Evolutionary conservation across 1,140 invertebrate species (phyloP), one percentile per base, ranked within the genome.

Genomic region (Pemphigus obesinymphae): DNA sequence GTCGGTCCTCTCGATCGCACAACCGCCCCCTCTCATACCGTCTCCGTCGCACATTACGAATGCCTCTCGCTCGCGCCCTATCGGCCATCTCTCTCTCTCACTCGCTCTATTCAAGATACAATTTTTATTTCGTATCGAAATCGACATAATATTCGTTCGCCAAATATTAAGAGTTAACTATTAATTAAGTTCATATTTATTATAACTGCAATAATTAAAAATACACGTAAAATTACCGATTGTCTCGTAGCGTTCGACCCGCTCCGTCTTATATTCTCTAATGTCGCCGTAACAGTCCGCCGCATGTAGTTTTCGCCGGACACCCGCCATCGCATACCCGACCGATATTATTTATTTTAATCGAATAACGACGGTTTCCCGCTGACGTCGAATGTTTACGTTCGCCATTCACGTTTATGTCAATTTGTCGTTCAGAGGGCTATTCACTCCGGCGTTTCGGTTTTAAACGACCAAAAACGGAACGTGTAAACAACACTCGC

Each of bases 101-200:
- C 50, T 45, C 55, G 11, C 15, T 40, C 55, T 43, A 61, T 29
- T 17, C 55, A 17, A 58, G 75, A 78, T 78, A 78, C 53, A 43
- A 78, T 78, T 78, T 61, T 78, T 61, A 43, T 43, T 78, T 78
- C 26, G 23, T 43, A 78, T 61, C 73, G 50, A 76, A 58, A 70
- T 23, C 5, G n/a, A 8, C 20, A 3, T 15, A 50, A 48, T 50
- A 68, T 78, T 78, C 50, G 50, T 43, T 43, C 75, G 15, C 53
- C 5, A 43, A 61, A 78, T 11, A 58, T 20, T 40, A 26, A n/a
- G n/a, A n/a, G n/a, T n/a, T n/a, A n/a, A n/a, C n/a, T n/a, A n/a
- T n/a, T n/a, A n/a, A n/a, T n/a, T n/a, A n/a, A n/a, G n/a, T n/a
- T n/a, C n/a, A n/a, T n/a, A n/a, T n/a, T n/a, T n/a, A n/a, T n/a